Evolutionary conservation across 2,797 vertebrate species (phyloP).

Genomic region (Poecilia velifera): DNA sequence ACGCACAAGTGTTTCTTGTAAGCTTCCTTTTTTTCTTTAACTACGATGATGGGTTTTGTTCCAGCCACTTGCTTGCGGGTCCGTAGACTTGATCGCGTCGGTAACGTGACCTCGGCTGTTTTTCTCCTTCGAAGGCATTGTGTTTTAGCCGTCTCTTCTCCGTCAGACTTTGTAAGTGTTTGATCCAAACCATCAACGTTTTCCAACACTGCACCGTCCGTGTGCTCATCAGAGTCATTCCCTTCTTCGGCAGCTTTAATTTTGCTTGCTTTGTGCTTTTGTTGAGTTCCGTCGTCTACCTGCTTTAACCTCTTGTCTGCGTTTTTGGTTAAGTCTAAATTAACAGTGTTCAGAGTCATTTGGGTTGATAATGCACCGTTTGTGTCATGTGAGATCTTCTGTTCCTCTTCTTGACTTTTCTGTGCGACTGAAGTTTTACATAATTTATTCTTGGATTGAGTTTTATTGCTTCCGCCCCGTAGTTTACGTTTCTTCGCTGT

Average conservation of each 20-base stretch:
- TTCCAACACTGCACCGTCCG: constrained; percentile 21
- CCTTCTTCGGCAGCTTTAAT: constrained; percentile 19
- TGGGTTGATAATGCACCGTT: constrained; percentile 40
- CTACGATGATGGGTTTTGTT: constrained; percentile 4
- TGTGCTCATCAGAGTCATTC: constrained; percentile 33
- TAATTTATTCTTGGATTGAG: constrained; percentile 16
- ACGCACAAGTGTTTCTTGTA: constrained; percentile 74
- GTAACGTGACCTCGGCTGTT: constrained; percentile 32
- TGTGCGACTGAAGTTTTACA: constrained; percentile 19
- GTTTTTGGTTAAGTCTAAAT: constrained; percentile 16
- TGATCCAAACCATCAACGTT: constrained; percentile 30
- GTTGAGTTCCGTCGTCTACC: neutral
- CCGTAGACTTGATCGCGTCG: constrained; percentile 60
- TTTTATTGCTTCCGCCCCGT: constrained; percentile 17
- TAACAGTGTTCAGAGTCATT: constrained; percentile 34
- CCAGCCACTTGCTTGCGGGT: constrained; percentile 58
- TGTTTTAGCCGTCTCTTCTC: constrained; percentile 21
- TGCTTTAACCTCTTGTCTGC: constrained; percentile 13
- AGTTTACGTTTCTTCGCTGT: constrained; percentile 14
- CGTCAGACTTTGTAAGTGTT: neutral
- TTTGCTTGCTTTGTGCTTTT: constrained; percentile 1
- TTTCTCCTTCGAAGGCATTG: constrained; percentile 10
- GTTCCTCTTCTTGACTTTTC: constrained; percentile 30
- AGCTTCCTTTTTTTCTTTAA: constrained; percentile 48
- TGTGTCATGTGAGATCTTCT: constrained; percentile 17